These are phyloP conservation scores for Bombus consobrinus DNA, from an alignment of 1,140 invertebrate species.

Conservation along the genomic window DNA sequence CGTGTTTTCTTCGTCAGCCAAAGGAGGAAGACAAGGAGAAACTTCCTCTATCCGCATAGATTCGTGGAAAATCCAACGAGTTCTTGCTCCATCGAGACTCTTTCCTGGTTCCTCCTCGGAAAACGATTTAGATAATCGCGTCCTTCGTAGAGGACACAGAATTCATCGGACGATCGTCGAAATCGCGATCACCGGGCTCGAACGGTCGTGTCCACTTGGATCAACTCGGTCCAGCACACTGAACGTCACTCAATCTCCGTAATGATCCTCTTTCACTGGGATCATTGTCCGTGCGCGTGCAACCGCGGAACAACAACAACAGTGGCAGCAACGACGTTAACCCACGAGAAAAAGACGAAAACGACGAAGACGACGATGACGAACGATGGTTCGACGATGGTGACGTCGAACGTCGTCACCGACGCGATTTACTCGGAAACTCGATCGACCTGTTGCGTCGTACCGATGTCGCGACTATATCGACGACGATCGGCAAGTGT, in stretches of 20 bases:
- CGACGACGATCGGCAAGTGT: slow-evolving; percentile 25
- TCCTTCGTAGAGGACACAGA: background rate
- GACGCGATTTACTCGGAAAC: background rate
- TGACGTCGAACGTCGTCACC: background rate
- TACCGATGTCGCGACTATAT: background rate
- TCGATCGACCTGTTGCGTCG: slow-evolving; percentile 11
- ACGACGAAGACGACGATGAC: background rate
- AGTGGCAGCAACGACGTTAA: background rate
- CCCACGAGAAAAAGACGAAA: background rate
- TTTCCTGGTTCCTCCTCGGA: background rate
- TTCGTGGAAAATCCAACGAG: background rate
- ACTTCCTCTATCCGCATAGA: background rate
- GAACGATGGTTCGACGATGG: background rate
- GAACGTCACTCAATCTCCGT: slow-evolving; percentile 36
- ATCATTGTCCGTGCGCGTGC: slow-evolving; percentile 32
- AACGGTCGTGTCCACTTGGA: slow-evolving; percentile 29
- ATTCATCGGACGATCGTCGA: background rate
- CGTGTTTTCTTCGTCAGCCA: background rate
- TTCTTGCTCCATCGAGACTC: background rate
- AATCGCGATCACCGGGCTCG: background rate
- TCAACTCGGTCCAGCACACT: slow-evolving; percentile 22
- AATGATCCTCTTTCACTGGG: slow-evolving; percentile 24
- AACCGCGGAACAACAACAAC: slow-evolving; percentile 13
- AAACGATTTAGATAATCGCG: background rate
- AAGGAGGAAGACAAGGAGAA: background rate